Percentiles rank a stretch among this genome's conserved stretches.
Conservation (phyloP, 2,888 invertebrate genomes). For the Oligia fasciuncula region DNA sequence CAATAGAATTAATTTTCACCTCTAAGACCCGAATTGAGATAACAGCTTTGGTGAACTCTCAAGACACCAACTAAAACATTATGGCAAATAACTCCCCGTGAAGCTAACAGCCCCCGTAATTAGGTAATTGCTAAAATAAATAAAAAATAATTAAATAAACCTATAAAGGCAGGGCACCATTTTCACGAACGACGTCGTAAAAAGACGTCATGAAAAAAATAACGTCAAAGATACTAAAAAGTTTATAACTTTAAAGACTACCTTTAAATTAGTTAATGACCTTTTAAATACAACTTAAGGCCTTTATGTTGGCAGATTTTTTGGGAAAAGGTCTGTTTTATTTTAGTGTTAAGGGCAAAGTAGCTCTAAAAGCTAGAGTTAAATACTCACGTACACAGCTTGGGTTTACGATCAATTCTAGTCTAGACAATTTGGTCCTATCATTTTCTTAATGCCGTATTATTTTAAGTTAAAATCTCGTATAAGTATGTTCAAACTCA, state of each 20-base stretch:
- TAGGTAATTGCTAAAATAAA: slow-evolving; percentile 47
- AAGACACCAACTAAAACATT: slow-evolving; percentile 5
- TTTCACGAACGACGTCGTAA: slow-evolving; percentile 56
- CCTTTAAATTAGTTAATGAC: slow-evolving; percentile 62
- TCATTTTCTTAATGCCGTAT: slow-evolving; percentile 3
- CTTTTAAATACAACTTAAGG: slow-evolving; percentile 47
- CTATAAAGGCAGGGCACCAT: slow-evolving; percentile 40
- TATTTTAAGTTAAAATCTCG: not conserved
- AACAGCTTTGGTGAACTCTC: too few relatives aligned
- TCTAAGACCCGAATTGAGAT: not conserved
- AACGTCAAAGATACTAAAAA: slow-evolving; percentile 56
- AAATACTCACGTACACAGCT: slow-evolving; percentile 26
- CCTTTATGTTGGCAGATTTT: slow-evolving; percentile 34
- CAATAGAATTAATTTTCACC: not conserved
- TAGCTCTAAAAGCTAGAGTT: slow-evolving; percentile 11
- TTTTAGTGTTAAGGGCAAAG: slow-evolving; percentile 37
- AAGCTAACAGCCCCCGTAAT: slow-evolving; percentile 23
- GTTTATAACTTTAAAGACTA: slow-evolving; percentile 56
- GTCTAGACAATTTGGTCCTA: not conserved
- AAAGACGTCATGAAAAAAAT: slow-evolving; percentile 60
- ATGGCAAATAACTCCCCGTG: slow-evolving; percentile 6
- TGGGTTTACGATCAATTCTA: slow-evolving; percentile 7
- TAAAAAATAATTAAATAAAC: slow-evolving; percentile 49
- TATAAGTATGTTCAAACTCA: too few relatives aligned
- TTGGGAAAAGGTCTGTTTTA: slow-evolving; percentile 35